phyloP scores from a whole-genome alignment of 2,113 vertebrate species.

The Anhinga anhinga region DNA sequence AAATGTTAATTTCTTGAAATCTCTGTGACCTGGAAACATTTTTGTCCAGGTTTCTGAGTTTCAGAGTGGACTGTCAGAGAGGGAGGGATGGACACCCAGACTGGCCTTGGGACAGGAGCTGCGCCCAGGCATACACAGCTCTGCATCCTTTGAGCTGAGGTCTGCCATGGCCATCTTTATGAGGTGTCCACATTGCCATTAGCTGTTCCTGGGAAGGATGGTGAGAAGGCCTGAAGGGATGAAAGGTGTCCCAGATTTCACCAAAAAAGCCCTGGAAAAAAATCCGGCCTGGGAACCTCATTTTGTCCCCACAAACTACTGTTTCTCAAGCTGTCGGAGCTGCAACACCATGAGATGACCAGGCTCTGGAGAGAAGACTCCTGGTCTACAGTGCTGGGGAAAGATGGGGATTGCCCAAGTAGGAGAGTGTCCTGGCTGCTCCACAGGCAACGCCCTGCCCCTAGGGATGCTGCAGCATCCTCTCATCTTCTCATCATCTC shows the following conservation, averaged over 20 bases:
- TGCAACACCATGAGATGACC: not conserved
- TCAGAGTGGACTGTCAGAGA: not conserved
- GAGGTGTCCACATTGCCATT: not conserved
- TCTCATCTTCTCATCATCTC: not conserved
- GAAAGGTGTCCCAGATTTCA: not conserved
- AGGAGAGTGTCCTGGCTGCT: not conserved
- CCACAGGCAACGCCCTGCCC: too few relatives aligned
- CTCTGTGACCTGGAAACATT: not conserved
- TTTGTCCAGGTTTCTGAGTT: not conserved
- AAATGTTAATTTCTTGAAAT: not conserved
- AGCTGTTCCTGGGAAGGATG: not conserved
- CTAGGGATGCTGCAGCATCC: not conserved
- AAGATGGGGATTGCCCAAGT: not conserved
- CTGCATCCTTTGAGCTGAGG: not conserved
- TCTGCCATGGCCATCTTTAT: not conserved
- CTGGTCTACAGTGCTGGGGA: not conserved
- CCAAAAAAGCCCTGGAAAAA: not conserved
- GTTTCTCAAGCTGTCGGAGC: not conserved
- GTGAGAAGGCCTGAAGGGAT: not conserved
- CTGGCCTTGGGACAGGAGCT: not conserved
- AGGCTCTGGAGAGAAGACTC: not conserved
- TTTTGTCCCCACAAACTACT: not conserved
- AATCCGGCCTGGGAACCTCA: not conserved
- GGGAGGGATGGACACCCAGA: not conserved
- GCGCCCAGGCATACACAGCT: not conserved